A percentile compares a stretch with the other conserved stretches of the same genome.
These are phyloP conservation scores for Xenops minutus DNA, from an alignment of 2,797 vertebrate genomes.

Conservation along the genomic window DNA sequence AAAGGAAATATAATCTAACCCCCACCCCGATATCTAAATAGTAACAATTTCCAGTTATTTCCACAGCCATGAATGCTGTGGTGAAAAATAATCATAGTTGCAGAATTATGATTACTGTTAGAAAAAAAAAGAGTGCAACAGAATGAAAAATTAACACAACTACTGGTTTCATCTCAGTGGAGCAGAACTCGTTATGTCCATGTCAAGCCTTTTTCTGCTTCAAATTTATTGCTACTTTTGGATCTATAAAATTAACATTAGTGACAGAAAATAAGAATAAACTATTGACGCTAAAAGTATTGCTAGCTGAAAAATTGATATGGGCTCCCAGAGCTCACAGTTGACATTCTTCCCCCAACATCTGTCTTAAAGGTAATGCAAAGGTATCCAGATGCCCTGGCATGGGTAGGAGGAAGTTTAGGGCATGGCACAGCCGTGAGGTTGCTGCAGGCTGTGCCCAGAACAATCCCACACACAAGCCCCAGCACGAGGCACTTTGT, in stretches of 20 bases:
- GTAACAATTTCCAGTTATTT: not conserved
- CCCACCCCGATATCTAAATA: not conserved
- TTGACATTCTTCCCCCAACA: not conserved
- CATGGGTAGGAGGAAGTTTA: not conserved
- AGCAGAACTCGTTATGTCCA: not conserved
- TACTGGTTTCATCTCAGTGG: not conserved
- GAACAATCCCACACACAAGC: not conserved
- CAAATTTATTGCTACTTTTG: not conserved
- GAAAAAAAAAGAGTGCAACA: not conserved
- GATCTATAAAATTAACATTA: not conserved
- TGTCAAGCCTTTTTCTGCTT: not conserved
- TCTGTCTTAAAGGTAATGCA: not conserved
- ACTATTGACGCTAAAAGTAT: not conserved
- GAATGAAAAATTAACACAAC: not conserved
- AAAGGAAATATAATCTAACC: not conserved
- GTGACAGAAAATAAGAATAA: not conserved
- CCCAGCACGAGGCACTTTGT: rapidly evolving
- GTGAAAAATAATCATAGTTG: not conserved
- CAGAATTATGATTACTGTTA: not conserved
- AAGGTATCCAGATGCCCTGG: not conserved
- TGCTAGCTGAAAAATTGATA: not conserved
- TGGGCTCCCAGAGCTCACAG: not conserved
- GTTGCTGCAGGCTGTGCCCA: not conserved
- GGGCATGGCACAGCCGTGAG: not conserved
- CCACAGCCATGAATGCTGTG: not conserved